These are phyloP conservation scores for Ornithoptera alexandrae DNA, from an alignment of 2,888 invertebrate species.

Conservation along the genomic window DNA sequence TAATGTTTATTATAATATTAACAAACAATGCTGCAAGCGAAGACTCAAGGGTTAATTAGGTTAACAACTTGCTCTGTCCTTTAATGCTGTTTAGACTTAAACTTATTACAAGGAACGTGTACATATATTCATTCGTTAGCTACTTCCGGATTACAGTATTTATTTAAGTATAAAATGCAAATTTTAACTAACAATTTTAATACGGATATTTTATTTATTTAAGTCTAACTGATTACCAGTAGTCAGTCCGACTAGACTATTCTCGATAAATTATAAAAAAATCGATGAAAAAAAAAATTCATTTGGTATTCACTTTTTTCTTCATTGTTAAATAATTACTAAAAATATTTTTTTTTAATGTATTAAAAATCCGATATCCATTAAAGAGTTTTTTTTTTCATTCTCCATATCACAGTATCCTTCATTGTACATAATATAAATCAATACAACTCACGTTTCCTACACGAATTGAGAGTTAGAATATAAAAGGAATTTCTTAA, in stretches of 20 bases:
- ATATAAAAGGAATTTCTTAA: neutral
- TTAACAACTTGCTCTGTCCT: slow-evolving; percentile 25
- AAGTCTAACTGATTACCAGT: no score
- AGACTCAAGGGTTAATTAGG: slow-evolving; percentile 23
- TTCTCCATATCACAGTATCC: neutral
- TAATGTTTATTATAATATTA: slow-evolving; percentile 19
- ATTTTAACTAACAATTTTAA: no score
- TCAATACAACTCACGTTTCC: neutral
- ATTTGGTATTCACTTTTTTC: no score
- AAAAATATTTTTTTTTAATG: no score
- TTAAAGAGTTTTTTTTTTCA: no score
- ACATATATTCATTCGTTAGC: neutral
- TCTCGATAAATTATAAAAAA: no score
- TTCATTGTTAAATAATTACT: no score
- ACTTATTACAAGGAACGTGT: slow-evolving; percentile 16
- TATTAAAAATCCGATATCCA: no score
- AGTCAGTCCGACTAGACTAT: no score
- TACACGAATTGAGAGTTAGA: neutral
- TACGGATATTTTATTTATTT: no score
- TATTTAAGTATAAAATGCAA: no score
- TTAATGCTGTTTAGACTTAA: slow-evolving; percentile 15
- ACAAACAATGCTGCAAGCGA: slow-evolving; percentile 4
- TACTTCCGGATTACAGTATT: neutral
- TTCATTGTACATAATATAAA: neutral
- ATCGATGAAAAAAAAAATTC: no score